Evolutionary conservation across 2,888 invertebrate genomes (phyloP).

Genomic region (Apodemia arnacis): DNA sequence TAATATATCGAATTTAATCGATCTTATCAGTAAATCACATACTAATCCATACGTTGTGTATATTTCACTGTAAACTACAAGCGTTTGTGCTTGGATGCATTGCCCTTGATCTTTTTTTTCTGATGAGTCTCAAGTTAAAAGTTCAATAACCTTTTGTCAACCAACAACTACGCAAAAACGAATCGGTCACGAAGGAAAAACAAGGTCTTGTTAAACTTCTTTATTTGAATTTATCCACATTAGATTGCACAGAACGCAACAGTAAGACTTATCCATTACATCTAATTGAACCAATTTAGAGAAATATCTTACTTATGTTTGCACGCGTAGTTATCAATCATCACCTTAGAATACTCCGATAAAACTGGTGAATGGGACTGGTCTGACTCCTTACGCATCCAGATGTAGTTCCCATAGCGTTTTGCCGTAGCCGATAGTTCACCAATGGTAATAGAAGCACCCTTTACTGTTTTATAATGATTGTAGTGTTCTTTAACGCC

Average conservation of each 20-base stretch:
- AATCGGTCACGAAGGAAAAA: too few relatives aligned
- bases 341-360: neutral
- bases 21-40: too few relatives aligned
- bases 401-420: neutral
- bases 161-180: too few relatives aligned
- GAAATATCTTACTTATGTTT: constrained; percentile 12
- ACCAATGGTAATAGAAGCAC: neutral
- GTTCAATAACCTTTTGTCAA: too few relatives aligned
- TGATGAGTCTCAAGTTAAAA: too few relatives aligned
- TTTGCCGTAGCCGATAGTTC: neutral
- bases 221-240: constrained; percentile 10
- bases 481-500: constrained; percentile 14
- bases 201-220: constrained; percentile 1
- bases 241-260: neutral
- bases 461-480: neutral
- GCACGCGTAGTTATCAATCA: constrained; percentile 8
- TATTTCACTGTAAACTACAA: too few relatives aligned
- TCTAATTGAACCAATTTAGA: neutral
- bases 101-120: too few relatives aligned
- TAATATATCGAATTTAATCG: too few relatives aligned
- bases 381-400: constrained; percentile 8
- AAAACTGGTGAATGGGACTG: neutral
- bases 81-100: too few relatives aligned
- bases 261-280: constrained; percentile 9
- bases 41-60: too few relatives aligned